A percentile compares a stretch with the other conserved stretches of the same genome.
phyloP scores from a whole-genome alignment of 2,797 vertebrate genomes.

The Diglossa cyanea region DNA sequence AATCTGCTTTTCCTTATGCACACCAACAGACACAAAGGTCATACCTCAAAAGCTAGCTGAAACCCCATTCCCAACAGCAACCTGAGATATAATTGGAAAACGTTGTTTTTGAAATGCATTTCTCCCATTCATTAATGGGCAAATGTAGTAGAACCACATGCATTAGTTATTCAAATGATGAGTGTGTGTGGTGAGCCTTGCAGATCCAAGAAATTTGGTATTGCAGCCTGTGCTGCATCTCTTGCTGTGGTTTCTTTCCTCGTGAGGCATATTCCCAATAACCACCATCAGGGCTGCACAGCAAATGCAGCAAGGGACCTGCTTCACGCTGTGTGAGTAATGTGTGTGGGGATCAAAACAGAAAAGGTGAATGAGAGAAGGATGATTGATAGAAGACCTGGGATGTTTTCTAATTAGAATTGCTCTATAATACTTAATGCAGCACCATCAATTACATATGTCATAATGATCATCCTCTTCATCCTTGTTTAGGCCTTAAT shows the following conservation, averaged over 20 bases:
- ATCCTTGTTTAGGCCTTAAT: conserved; percentile 48
- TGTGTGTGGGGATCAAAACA: neutral
- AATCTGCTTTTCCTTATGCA: neutral
- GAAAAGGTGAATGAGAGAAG: neutral
- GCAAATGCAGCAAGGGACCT: neutral
- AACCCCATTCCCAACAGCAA: neutral
- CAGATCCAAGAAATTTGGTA: neutral
- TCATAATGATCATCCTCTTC: neutral
- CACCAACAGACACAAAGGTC: neutral
- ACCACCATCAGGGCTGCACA: fast-evolving
- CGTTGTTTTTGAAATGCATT: neutral
- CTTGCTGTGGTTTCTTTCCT: neutral
- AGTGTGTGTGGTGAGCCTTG: neutral
- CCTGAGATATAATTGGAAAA: neutral
- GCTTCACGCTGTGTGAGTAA: neutral
- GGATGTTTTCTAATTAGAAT: conserved; percentile 51
- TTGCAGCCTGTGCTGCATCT: neutral
- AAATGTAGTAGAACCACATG: neutral
- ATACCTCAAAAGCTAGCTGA: neutral
- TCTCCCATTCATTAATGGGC: conserved; percentile 6
- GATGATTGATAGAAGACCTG: conserved; percentile 32
- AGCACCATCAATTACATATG: conserved; percentile 34
- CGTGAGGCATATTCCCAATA: fast-evolving
- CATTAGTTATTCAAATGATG: neutral
- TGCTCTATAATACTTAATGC: conserved; percentile 9